A percentile compares a stretch with the other conserved stretches of the same genome.
phyloP scores from a whole-genome alignment of 2,113 vertebrate species.

The Nettapus auritus region DNA sequence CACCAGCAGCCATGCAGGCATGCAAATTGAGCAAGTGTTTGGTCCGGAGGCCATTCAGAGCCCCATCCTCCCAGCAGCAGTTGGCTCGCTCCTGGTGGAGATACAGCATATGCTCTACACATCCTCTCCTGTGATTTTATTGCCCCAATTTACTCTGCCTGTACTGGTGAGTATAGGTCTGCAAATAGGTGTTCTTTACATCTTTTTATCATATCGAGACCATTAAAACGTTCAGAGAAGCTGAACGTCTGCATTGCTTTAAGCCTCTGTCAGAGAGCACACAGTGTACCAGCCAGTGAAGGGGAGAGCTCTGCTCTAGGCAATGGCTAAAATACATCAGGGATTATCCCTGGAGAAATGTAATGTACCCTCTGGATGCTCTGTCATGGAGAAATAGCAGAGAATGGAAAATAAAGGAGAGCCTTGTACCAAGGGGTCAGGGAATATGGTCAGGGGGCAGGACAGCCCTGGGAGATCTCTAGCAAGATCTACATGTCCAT shows the following conservation, averaged over 20 bases:
- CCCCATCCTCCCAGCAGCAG: conserved; percentile 36
- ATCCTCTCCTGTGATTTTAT: neutral
- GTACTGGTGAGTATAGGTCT: rapidly evolving
- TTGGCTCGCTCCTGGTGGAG: conserved; percentile 33
- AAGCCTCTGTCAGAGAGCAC: neutral
- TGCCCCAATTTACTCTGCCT: neutral
- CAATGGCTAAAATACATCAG: neutral
- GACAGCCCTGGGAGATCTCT: neutral
- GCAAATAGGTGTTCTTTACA: neutral
- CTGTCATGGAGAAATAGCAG: neutral
- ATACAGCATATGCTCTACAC: conserved; percentile 33
- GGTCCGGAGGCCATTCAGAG: conserved; percentile 46
- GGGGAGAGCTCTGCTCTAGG: neutral
- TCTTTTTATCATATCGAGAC: neutral
- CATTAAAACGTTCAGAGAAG: neutral
- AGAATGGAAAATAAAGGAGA: neutral
- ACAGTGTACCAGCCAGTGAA: neutral
- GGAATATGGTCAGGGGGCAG: neutral
- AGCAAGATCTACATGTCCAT: neutral
- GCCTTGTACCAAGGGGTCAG: neutral
- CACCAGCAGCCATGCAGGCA: conserved; percentile 41
- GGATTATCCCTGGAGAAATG: neutral
- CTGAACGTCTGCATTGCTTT: neutral
- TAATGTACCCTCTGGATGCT: neutral
- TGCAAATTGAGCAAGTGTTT: conserved; percentile 51